Conservation (phyloP, 2,888 invertebrate species). For the Asteroscopus sphinx region DNA sequence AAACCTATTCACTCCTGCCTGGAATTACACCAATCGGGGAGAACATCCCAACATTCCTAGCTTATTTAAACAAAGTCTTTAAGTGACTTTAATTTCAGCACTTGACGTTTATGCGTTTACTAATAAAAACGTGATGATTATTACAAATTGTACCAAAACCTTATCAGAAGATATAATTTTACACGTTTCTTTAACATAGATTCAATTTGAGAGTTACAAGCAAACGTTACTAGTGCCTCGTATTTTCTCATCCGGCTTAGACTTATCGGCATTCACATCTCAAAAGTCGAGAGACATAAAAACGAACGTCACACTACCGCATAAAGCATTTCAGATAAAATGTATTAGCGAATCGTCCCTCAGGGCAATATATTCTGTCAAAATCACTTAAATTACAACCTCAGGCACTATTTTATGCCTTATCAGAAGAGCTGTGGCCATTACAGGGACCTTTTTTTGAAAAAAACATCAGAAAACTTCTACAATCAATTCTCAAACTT, state of each 20-base stretch:
- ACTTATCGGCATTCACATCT: slow-evolving; percentile 45
- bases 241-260: slow-evolving; percentile 38
- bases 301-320: slow-evolving; percentile 38
- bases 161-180: no score
- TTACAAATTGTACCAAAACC: no score
- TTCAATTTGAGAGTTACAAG: slow-evolving; percentile 5
- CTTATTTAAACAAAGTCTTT: no score
- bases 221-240: slow-evolving; percentile 27
- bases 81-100: no score
- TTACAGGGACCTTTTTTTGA: slow-evolving; percentile 57
- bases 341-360: slow-evolving; percentile 66
- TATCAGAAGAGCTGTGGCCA: slow-evolving; percentile 68
- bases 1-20: no score
- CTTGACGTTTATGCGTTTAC: no score
- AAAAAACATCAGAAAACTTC: slow-evolving; percentile 22
- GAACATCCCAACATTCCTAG: no score
- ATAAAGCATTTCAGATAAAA: slow-evolving; percentile 64
- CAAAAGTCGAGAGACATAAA: slow-evolving; percentile 43
- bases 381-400: slow-evolving; percentile 78
- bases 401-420: slow-evolving; percentile 74
- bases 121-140: no score
- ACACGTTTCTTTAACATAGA: no score
- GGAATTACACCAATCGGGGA: no score
- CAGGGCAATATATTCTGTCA: slow-evolving; percentile 68
- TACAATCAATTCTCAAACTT: slow-evolving; percentile 23